phyloP scores from a whole-genome alignment of 2,888 invertebrate species.

The Heliconius sara region DNA sequence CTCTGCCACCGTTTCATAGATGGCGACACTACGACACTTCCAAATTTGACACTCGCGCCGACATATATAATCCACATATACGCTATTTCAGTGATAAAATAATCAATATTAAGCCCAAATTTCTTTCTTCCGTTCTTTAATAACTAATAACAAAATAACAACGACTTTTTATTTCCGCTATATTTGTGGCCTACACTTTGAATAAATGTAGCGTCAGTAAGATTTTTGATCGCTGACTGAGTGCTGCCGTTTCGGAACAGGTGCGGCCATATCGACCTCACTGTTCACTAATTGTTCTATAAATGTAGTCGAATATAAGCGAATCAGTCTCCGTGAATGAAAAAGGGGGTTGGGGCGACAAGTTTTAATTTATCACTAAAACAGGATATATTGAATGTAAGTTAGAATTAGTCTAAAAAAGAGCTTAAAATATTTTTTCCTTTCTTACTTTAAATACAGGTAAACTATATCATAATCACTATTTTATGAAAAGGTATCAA shows the following conservation, averaged over 20 bases:
- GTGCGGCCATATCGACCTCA: slow-evolving; percentile 46
- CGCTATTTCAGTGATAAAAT: no score
- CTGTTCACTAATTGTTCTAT: slow-evolving; percentile 46
- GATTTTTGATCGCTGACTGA: slow-evolving; percentile 49
- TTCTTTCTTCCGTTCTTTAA: no score
- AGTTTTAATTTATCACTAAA: no score
- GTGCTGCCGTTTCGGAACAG: slow-evolving; percentile 47
- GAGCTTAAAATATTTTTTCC: no score
- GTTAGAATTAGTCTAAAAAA: no score
- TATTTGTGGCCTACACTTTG: slow-evolving; percentile 41
- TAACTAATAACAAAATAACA: background rate
- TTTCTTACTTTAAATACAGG: no score
- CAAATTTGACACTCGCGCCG: no score
- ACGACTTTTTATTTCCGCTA: slow-evolving; percentile 30
- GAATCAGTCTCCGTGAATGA: background rate
- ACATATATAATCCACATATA: no score
- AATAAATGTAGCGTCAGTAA: slow-evolving; percentile 49
- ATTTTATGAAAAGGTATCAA: background rate
- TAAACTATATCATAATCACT: background rate
- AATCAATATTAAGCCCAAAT: no score
- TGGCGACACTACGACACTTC: no score
- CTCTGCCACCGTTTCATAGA: no score
- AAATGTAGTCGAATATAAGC: slow-evolving; percentile 12
- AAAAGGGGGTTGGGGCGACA: background rate
- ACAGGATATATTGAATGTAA: no score